Evolutionary conservation across 2,113 vertebrate species (phyloP).

Genomic region (Reinhardtius hippoglossoides): DNA sequence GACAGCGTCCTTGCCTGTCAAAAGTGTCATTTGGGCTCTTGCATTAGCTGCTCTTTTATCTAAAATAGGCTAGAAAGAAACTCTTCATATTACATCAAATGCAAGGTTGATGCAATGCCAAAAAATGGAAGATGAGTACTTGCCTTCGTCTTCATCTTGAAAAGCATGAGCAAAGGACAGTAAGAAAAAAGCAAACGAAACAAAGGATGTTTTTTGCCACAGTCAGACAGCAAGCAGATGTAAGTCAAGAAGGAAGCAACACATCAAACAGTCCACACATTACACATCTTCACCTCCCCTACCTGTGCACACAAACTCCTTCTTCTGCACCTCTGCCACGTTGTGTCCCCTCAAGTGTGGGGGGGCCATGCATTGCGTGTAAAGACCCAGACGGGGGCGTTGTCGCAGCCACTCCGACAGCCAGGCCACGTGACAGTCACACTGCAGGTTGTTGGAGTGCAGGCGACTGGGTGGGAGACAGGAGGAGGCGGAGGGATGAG

Average conservation of each 20-base stretch:
- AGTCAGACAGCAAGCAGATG: constrained; percentile 12
- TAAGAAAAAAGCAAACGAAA: constrained; percentile 71
- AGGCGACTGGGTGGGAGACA: constrained; percentile 86
- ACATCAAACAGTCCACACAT: background rate
- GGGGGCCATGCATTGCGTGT: constrained; percentile 97
- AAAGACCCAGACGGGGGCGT: constrained; percentile 94
- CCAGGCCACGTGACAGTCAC: constrained; percentile 98
- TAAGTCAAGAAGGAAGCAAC: constrained; percentile 6
- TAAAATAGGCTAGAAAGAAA: background rate
- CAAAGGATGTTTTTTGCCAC: constrained; percentile 46
- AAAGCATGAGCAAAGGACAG: constrained; percentile 81
- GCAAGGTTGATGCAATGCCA: constrained; percentile 18
- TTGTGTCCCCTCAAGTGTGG: constrained; percentile 94
- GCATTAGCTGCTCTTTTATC: background rate
- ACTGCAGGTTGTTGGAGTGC: constrained; percentile 98
- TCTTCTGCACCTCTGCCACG: constrained; percentile 96
- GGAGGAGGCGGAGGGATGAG: background rate
- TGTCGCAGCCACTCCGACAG: constrained; percentile 98
- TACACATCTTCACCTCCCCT: constrained; percentile 56
- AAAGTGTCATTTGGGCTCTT: background rate
- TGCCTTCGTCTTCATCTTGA: constrained; percentile 94
- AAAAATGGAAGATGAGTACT: constrained; percentile 79
- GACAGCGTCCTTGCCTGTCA: constrained; percentile 21
- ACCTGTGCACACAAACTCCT: constrained; percentile 96
- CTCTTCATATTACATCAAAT: background rate